A percentile compares a stretch with the other conserved stretches of the same genome.
These are phyloP conservation scores for Pelecanoides urinatrix DNA, from an alignment of 2,113 vertebrate species.

Conservation along the genomic window DNA sequence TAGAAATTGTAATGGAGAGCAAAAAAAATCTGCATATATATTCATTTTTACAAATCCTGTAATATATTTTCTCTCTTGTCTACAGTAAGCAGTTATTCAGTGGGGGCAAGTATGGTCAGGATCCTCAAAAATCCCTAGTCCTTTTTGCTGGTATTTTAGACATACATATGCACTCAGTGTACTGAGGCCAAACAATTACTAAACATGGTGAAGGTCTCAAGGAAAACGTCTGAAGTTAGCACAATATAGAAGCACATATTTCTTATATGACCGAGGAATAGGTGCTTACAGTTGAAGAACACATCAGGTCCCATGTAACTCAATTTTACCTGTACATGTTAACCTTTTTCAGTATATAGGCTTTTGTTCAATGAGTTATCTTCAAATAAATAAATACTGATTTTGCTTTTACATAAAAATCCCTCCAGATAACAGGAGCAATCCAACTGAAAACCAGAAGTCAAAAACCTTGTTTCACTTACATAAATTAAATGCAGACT, in stretches of 20 bases:
- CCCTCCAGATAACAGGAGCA: background rate
- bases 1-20: background rate
- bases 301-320: background rate
- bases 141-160: background rate
- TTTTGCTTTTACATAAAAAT: background rate
- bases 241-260: background rate
- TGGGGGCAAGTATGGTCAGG: background rate
- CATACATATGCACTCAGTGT: background rate
- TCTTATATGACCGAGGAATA: background rate
- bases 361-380: background rate
- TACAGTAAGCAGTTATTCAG: background rate
- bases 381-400: background rate
- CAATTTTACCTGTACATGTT: background rate
- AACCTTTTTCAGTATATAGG: background rate
- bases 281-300: background rate
- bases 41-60: background rate
- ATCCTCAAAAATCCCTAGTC: background rate
- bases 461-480: background rate
- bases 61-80: background rate
- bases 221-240: background rate
- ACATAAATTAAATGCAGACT: background rate
- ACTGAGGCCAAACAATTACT: background rate
- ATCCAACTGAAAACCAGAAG: background rate
- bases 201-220: background rate
- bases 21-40: background rate